Evolutionary conservation across 2,113 vertebrate species (phyloP).

Genomic region (Chiloscyllium plagiosum): DNA sequence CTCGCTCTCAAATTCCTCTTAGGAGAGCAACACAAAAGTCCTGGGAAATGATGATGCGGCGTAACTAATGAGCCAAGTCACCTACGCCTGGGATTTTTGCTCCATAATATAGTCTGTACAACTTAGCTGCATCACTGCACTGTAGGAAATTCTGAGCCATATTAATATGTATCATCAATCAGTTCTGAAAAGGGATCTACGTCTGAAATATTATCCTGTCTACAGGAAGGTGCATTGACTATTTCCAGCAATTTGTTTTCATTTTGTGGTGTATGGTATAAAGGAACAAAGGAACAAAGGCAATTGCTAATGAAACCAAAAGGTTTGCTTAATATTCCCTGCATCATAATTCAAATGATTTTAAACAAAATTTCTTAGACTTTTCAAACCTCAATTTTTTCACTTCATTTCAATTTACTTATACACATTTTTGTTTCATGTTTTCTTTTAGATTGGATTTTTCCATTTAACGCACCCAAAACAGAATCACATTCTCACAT

Average conservation of each 20-base stretch:
- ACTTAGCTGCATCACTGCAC: background rate
- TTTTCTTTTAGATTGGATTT: background rate
- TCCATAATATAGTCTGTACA: background rate
- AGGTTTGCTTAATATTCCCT: background rate
- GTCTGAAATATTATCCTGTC: background rate
- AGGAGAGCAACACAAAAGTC: background rate
- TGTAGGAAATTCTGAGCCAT: background rate
- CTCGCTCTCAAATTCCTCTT: background rate
- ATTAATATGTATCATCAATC: background rate
- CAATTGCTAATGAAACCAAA: too few relatives aligned
- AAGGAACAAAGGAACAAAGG: background rate
- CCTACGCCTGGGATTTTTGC: background rate
- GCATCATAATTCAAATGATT: too few relatives aligned
- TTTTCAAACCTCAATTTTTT: background rate
- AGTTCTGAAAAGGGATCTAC: background rate
- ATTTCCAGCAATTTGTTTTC: background rate
- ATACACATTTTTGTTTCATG: background rate
- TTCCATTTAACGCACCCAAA: background rate
- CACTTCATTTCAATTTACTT: background rate
- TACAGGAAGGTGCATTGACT: background rate
- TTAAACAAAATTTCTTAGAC: background rate
- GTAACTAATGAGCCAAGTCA: background rate
- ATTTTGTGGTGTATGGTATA: background rate
- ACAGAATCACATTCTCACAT: background rate
- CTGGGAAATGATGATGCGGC: background rate